Evolutionary conservation across 2,113 vertebrate genomes (phyloP).

Genomic region (Haplochromis vanheusdeni): DNA sequence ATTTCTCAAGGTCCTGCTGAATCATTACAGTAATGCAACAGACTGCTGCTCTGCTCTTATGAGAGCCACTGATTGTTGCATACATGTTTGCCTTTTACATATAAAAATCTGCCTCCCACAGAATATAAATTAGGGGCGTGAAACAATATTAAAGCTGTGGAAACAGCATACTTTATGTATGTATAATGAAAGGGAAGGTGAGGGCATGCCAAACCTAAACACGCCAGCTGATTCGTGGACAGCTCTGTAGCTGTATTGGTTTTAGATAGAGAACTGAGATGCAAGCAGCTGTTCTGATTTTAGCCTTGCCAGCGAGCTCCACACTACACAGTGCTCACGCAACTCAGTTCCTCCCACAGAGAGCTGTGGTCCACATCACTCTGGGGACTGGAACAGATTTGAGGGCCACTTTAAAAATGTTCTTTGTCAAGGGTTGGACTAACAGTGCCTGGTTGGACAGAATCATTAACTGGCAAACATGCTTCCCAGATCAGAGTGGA

Average conservation of each 20-base stretch:
- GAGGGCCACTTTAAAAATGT: constrained; percentile 16
- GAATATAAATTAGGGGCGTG: not conserved
- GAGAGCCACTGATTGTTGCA: constrained; percentile 12
- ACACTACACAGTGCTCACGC: not conserved
- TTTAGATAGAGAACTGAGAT: constrained; percentile 6
- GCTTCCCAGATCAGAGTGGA: not conserved
- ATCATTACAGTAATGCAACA: constrained; percentile 21
- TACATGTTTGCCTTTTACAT: not conserved
- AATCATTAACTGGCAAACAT: constrained; percentile 1
- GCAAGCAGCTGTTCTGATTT: constrained; percentile 31
- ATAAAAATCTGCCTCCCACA: not conserved
- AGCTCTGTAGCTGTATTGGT: not conserved
- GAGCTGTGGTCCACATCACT: constrained; percentile 6
- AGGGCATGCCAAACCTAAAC: constrained; percentile 29
- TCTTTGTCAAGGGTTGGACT: not conserved
- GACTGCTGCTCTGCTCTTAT: constrained; percentile 13
- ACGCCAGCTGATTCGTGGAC: constrained; percentile 14
- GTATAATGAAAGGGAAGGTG: not conserved
- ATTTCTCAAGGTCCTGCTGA: constrained; percentile 43
- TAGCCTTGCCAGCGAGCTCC: not conserved
- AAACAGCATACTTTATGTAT: not conserved
- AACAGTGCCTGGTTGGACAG: constrained; percentile 9
- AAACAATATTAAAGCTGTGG: not conserved
- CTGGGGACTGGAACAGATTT: constrained; percentile 40
- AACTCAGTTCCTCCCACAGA: not conserved